A percentile compares a stretch with the other conserved stretches of the same genome.
phyloP scores from a whole-genome alignment of 2,888 invertebrate species.

The Drosophila rubida region DNA sequence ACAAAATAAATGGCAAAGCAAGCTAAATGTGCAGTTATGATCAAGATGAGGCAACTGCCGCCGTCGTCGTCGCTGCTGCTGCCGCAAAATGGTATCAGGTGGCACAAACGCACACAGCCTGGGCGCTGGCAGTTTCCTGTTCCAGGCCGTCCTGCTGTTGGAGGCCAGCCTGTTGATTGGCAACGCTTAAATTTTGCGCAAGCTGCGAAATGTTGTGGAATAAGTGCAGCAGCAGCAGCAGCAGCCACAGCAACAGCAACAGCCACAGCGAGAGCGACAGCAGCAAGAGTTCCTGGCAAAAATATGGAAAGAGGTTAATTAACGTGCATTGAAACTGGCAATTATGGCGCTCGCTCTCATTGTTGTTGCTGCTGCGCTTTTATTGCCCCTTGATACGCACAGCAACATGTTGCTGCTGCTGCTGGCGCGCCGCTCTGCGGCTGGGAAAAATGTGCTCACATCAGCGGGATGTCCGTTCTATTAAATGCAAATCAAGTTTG shows the following conservation, averaged over 20 bases:
- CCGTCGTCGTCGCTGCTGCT: slow-evolving; percentile 7
- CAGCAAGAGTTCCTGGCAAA: slow-evolving; percentile 46
- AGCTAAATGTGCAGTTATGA: slow-evolving; percentile 78
- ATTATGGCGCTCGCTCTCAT: slow-evolving; percentile 69
- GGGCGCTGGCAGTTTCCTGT: slow-evolving; percentile 56
- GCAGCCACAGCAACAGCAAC: slow-evolving; percentile 38
- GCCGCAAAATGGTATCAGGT: slow-evolving; percentile 74
- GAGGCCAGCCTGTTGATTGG: slow-evolving; percentile 52
- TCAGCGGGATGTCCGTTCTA: slow-evolving; percentile 74
- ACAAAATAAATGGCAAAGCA: slow-evolving; percentile 75
- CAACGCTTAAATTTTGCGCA: slow-evolving; percentile 67
- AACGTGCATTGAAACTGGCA: slow-evolving; percentile 81
- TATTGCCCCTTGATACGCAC: slow-evolving; percentile 50
- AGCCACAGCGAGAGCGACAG: slow-evolving; percentile 15
- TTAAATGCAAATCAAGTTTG: slow-evolving; percentile 73
- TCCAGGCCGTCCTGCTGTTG: slow-evolving; percentile 31
- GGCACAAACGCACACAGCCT: slow-evolving; percentile 45
- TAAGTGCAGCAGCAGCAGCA: slow-evolving; percentile 48
- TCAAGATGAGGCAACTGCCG: slow-evolving; percentile 61
- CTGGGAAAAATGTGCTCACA: slow-evolving; percentile 46
- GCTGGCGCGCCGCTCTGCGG: slow-evolving; percentile 19
- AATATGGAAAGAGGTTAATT: slow-evolving; percentile 82
- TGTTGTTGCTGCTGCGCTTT: slow-evolving; percentile 51
- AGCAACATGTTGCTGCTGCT: slow-evolving; percentile 38
- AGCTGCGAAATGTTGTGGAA: slow-evolving; percentile 53